Percentiles rank a stretch among this genome's conserved stretches.
phyloP scores from a whole-genome alignment of 2,888 invertebrate genomes.

The Rhodophaea formosa region DNA sequence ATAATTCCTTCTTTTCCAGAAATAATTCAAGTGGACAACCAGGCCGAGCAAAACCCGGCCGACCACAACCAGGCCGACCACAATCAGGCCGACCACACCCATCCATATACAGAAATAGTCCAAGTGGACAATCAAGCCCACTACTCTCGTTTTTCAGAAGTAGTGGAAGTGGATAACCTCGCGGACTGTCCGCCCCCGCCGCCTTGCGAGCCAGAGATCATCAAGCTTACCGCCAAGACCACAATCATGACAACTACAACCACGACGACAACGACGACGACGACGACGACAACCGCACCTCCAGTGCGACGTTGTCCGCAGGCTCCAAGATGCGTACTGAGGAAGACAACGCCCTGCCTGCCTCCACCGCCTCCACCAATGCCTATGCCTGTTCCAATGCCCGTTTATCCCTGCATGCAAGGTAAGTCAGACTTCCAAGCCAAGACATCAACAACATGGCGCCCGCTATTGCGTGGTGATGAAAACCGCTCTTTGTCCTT shows the following conservation, averaged over 20 bases:
- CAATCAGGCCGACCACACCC: too few relatives aligned
- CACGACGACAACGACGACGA: conserved; percentile 28
- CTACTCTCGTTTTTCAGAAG: not conserved
- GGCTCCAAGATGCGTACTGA: conserved; percentile 17
- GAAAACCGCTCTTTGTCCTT: too few relatives aligned
- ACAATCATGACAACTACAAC: conserved; percentile 22
- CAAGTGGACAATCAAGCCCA: not conserved
- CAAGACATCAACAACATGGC: too few relatives aligned
- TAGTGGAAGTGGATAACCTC: conserved; percentile 17
- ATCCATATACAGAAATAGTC: too few relatives aligned
- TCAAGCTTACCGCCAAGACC: conserved; percentile 21
- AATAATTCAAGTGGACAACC: too few relatives aligned
- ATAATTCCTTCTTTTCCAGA: too few relatives aligned
- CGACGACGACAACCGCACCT: too few relatives aligned
- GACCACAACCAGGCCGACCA: too few relatives aligned
- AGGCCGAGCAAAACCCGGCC: too few relatives aligned
- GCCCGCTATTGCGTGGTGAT: too few relatives aligned
- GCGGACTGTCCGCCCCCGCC: conserved; percentile 44
- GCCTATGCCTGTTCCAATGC: not conserved
- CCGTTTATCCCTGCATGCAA: not conserved
- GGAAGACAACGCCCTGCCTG: not conserved
- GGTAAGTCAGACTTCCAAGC: too few relatives aligned
- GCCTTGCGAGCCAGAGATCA: conserved; percentile 36
- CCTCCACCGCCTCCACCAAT: not conserved
- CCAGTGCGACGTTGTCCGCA: conserved; percentile 28